phyloP scores from a whole-genome alignment of 1,140 invertebrate genomes.

The Diorhabda carinulata region DNA sequence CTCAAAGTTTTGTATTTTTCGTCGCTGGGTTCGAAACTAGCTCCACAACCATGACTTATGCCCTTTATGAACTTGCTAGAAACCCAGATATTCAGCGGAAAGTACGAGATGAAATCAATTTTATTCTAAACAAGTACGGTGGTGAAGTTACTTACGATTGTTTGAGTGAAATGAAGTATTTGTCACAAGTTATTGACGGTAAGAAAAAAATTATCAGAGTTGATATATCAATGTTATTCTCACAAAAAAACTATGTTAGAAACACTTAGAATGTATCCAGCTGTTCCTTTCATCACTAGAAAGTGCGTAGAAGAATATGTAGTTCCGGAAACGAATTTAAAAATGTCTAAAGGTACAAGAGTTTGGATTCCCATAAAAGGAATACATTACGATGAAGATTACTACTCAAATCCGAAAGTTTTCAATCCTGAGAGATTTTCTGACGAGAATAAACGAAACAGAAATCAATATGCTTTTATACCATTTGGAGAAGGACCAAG shows the following conservation, averaged over 20 bases:
- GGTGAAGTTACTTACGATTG: constrained; percentile 55
- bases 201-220: constrained; percentile 13
- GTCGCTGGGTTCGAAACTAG: constrained; percentile 55
- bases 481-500: constrained; percentile 20
- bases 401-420: constrained; percentile 56
- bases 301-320: constrained; percentile 51
- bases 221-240: neutral
- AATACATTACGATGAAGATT: constrained; percentile 48
- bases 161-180: constrained; percentile 53
- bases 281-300: constrained; percentile 50
- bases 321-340: constrained; percentile 28
- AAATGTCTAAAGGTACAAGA: constrained; percentile 43
- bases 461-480: constrained; percentile 7
- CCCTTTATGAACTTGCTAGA: constrained; percentile 50
- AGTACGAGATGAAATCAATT: constrained; percentile 49
- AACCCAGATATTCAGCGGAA: constrained; percentile 51
- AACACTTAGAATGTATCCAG: constrained; percentile 55
- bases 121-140: constrained; percentile 48
- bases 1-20: constrained; percentile 50
- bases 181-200: constrained; percentile 47
- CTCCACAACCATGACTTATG: constrained; percentile 49
- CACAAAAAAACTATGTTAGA: constrained; percentile 42
- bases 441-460: constrained; percentile 31
- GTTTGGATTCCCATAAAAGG: constrained; percentile 43
- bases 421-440: constrained; percentile 63